Percentiles rank a stretch among this genome's conserved stretches.
phyloP scores from a whole-genome alignment of 2,113 vertebrate genomes.

The Notechis scutatus region DNA sequence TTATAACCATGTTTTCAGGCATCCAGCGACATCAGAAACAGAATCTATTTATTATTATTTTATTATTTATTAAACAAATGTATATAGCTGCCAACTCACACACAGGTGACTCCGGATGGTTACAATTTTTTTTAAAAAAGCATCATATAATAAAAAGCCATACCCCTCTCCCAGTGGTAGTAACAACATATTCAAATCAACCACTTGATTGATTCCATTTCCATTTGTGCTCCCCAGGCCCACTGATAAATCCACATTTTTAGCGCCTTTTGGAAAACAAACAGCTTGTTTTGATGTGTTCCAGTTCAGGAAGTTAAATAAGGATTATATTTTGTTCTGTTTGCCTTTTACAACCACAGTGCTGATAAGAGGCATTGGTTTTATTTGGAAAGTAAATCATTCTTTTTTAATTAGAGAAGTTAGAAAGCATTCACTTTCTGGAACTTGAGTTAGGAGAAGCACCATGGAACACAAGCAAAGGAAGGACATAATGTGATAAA shows the following conservation, averaged over 20 bases:
- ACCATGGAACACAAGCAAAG: neutral
- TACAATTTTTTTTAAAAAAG: too few species aligned
- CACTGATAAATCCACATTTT: too few species aligned
- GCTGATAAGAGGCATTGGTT: neutral
- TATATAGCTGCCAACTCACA: too few species aligned
- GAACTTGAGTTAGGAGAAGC: neutral
- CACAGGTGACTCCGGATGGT: too few species aligned
- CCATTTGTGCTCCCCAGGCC: too few species aligned
- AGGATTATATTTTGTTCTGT: neutral
- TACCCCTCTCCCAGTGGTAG: too few species aligned
- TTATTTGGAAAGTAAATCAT: neutral
- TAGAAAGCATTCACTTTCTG: neutral
- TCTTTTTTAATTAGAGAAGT: neutral
- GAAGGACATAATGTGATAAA: neutral
- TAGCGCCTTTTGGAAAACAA: neutral
- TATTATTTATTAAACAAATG: too few species aligned
- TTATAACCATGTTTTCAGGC: neutral
- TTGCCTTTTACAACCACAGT: neutral
- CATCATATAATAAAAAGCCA: too few species aligned
- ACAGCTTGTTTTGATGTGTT: neutral
- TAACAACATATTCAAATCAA: too few species aligned
- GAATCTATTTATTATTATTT: neutral
- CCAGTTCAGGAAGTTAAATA: neutral
- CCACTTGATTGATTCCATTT: too few species aligned
- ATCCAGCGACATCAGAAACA: neutral